Evolutionary conservation across 2,888 invertebrate species (phyloP), one percentile per base, ranked within the genome.

Genomic region (Flabesymbios commensalis): DNA sequence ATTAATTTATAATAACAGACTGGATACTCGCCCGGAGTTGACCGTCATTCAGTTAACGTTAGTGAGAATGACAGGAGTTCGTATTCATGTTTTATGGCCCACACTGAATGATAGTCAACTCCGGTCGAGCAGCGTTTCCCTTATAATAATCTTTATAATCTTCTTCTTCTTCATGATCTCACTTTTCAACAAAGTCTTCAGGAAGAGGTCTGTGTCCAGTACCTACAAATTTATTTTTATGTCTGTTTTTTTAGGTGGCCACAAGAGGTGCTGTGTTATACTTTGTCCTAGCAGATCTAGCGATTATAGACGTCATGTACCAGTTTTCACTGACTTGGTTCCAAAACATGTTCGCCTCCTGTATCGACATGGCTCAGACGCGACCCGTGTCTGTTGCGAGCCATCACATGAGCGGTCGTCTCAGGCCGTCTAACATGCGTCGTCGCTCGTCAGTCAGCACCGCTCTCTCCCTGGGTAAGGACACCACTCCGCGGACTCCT

Each of bases 321-420:
- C 82, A 82, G 74, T 82, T 80, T 69, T 82, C 82, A 1, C 71
- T 82, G 29, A 69, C 73, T 48, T 82, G 80, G 80, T 82, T 82
- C 74, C 78, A 81, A 67, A 74, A 72, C 52, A 76, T 79, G 73
- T 82, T 82, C 61, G 73, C 72, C 17, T 69, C 74, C 32, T 78
- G 79, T 62, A 79, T 81, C 59, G 68, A 72, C 54, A 61, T 63
- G 39, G 41, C 7, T 7, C 26, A 26, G n/a, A 24, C 55, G n/a
- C 29, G 17, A 10, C 48, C 48, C 7, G 4, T 19, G 3, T 4
- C 42, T 28, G 22, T 7, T 32, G n/a, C 53, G 28, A 22, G 19
- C n/a, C 41, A 29, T 19, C 52, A 31, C n/a, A 7, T 19, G 19
- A 24, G 32, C 43, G 57, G 49, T 3, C 24, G 22, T 3, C 10